Evolutionary conservation across 1,140 invertebrate genomes (phyloP), one percentile per base, ranked within the genome.

Genomic region (Ips nitidus): DNA sequence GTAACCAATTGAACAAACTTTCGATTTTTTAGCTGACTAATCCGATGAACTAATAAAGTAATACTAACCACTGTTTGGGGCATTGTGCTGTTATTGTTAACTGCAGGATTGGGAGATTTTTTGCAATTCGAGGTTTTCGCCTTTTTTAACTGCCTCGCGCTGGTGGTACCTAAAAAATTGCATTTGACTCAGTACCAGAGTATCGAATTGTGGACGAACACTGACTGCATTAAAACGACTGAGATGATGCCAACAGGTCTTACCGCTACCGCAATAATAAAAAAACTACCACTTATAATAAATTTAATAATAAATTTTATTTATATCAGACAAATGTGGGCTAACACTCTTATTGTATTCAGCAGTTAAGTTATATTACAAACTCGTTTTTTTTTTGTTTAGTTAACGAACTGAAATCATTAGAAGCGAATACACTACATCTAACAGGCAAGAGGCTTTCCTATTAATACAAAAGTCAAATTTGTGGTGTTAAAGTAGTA

Each of bases 281-380:
- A 60, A 70, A 74, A 76, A 75, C 69, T 64, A 73, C 73, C 56
- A 72, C 73, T 70, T 75, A 76, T 75, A 75, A 74, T 78, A 76
- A 78, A 78, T 76, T 77, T 75, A 74, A 75, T 77, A 77, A 76
- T 77, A 74, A 72, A 76, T 73, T 77, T 78, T 75, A 77, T 77
- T 77, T 75, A 55, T 62, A 64, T 64, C 41, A 63, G 68, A 70
- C 68, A 70, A 70, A 55, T 50, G 50, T 71, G 71, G 73, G 74
- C 74, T 78, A 78, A 79, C 77, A 79, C 68, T 57, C 71, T 70
- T 64, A 64, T 62, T 56, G 57, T 62, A 63, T 64, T 40, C 43
- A 52, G 60, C 50, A 50, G 39, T 62, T 7, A 42, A 59, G 5
- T 59, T 70, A 70, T 64, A 58, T 63, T 64, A 64, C 52, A 69